Evolutionary conservation across 2,888 invertebrate species (phyloP), one percentile per base, ranked within the genome.

Genomic region (Euclidia mi): DNA sequence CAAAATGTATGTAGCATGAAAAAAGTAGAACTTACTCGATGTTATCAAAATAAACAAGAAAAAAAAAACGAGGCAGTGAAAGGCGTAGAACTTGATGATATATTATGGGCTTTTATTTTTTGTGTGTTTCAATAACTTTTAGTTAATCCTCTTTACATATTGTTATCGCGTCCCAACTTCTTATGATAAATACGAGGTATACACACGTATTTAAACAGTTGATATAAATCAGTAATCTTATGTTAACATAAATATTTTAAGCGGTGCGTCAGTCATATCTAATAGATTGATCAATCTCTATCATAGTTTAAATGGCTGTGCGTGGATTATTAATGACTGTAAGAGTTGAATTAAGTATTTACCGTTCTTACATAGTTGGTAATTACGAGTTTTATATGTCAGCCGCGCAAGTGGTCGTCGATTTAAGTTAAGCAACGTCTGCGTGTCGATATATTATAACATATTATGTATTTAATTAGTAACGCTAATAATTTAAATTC

Each of bases 241-340:
- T 56, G 58, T 52, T 61, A 18, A 61, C 42, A 35, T 53, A 71
- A 64, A 71, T 49, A 71, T 56, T 50, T 15, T 42, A 56, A 57
- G 57, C 45, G 48, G 45, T 44, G 41, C 47, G 48, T 59, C 56
- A 53, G 65, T 56, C 61, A 48, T 73, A 65, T 76, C 71, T 71
- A 58, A 62, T 62, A 73, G 68, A 73, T 73, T 76, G 68, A 71
- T 76, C 68, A 73, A 65, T 73, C 74, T 70, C 59, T 65, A 65
- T 62, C 57, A 62, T 57, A 52, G 31, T 56, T 65, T 60, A 63
- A 76, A 73, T 44, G 55, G 51, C 56, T 62, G 29, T 44, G 57
- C 68, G 61, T 61, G 59, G 58, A 57, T 70, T 73, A 73, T 68
- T 71, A 68, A 73, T 71, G 63, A 46, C 47, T 58, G 42, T 65